These are phyloP conservation scores for Rhinoptilus africanus DNA, from an alignment of 2,113 vertebrate species.

Conservation along the genomic window DNA sequence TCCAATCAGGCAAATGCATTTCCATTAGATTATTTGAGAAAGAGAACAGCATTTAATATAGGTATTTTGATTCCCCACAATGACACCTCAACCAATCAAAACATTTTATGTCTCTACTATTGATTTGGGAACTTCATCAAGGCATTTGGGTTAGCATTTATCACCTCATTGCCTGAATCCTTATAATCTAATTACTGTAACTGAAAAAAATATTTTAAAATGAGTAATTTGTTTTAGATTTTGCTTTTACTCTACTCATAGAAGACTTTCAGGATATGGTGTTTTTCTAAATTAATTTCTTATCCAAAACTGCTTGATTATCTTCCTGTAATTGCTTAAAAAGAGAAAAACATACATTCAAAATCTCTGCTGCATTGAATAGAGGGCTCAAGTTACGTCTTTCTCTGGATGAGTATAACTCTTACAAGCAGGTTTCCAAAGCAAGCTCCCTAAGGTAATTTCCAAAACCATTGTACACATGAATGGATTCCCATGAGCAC, in stretches of 20 bases:
- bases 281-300: background rate
- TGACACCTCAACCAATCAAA: background rate
- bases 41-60: background rate
- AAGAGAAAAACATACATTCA: background rate
- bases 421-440: background rate
- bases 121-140: background rate
- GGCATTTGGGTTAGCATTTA: background rate
- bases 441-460: background rate
- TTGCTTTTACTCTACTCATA: background rate
- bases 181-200: background rate
- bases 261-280: background rate
- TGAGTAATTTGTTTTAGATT: background rate
- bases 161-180: background rate
- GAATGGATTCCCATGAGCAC: background rate
- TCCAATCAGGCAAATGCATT: rapidly evolving
- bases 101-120: background rate
- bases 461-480: background rate
- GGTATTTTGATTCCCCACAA: background rate
- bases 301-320: background rate
- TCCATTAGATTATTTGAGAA: background rate
- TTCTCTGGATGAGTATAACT: background rate
- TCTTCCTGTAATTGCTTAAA: background rate
- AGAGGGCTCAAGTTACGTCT: rapidly evolving
- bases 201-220: background rate
- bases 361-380: background rate